Evolutionary conservation across 2,888 invertebrate species (phyloP), one percentile per base, ranked within the genome.

Genomic region (Choristoneura rosaceana): DNA sequence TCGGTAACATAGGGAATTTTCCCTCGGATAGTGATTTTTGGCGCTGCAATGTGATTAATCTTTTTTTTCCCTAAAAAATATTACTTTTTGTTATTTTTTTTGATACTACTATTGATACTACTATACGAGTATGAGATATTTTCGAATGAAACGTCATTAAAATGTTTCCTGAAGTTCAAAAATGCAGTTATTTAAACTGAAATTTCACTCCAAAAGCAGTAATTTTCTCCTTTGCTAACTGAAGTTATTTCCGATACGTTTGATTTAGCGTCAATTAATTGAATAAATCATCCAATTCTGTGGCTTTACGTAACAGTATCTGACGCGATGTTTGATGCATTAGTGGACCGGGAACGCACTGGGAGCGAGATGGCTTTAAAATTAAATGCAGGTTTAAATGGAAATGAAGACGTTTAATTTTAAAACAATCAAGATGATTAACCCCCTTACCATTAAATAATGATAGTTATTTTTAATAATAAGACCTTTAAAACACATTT

Each of bases 301-400:
- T 77, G 81, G 84, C 84, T 88, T 85, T 82, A 85, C 82, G 84
- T 84, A 87, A 88, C 84, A 81, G 84, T 85, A 88, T 87, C 82
- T 84, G 78, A 66, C 77, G 81, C 78, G 85, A 85, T 83, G 88
- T 82, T 76, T 76, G 79, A 80, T 87, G 86, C 88, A 89, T 87
- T 89, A 86, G 79, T 71, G 60, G 62, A 43, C 45, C 15, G 77
- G 81, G 66, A 82, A 71, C 71, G 81, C 81, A 88, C 67, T 75
- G 77, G 79, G 82, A 71, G 70, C 65, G 71, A 66, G 66, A 17
- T 5, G 52, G 8, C 8, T 17, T n/a, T 14, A 47, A 14, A 47
- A n/a, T 43, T 10, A 43, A 43, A 43, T 43, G 43, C 9, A 43
- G 2, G 43, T 12, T 43, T 9, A 43, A 43, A 43, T 7, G 38